Percentiles rank a stretch among this genome's conserved stretches.
phyloP scores from a whole-genome alignment of 1,140 invertebrate species.

The Centruroides sculpturatus region DNA sequence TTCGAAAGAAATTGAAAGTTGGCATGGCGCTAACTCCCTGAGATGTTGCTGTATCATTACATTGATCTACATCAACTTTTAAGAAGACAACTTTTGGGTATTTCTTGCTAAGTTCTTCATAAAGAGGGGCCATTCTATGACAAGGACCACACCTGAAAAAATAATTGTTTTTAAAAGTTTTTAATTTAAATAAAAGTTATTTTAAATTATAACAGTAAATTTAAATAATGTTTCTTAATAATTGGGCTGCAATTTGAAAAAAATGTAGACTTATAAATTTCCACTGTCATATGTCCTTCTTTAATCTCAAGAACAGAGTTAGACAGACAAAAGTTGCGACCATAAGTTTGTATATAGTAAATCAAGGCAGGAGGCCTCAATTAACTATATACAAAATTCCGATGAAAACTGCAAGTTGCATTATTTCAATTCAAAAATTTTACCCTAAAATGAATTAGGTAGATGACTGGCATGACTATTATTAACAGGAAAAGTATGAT shows the following conservation, averaged over 20 bases:
- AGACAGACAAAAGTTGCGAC: too few relatives aligned
- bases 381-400: too few relatives aligned
- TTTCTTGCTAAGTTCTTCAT: constrained; percentile 65
- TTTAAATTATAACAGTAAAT: too few relatives aligned
- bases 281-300: neutral
- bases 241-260: neutral
- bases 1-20: constrained; percentile 91
- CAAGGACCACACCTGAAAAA: constrained; percentile 26
- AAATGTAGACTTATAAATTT: neutral
- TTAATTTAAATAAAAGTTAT: neutral
- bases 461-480: too few relatives aligned
- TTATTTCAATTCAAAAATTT: too few relatives aligned
- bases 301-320: neutral
- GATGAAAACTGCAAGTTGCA: too few relatives aligned
- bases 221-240: too few relatives aligned
- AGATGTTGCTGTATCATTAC: constrained; percentile 56
- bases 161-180: neutral
- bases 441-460: too few relatives aligned
- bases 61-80: constrained; percentile 87
- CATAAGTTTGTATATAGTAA: too few relatives aligned
- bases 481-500: too few relatives aligned
- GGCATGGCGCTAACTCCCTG: constrained; percentile 92
- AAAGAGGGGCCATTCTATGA: constrained; percentile 66
- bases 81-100: constrained; percentile 82
- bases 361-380: too few relatives aligned